A percentile compares a stretch with the other conserved stretches of the same genome.
phyloP scores from a whole-genome alignment of 1,140 invertebrate species.

The Aphelenchoides fujianensis region DNA sequence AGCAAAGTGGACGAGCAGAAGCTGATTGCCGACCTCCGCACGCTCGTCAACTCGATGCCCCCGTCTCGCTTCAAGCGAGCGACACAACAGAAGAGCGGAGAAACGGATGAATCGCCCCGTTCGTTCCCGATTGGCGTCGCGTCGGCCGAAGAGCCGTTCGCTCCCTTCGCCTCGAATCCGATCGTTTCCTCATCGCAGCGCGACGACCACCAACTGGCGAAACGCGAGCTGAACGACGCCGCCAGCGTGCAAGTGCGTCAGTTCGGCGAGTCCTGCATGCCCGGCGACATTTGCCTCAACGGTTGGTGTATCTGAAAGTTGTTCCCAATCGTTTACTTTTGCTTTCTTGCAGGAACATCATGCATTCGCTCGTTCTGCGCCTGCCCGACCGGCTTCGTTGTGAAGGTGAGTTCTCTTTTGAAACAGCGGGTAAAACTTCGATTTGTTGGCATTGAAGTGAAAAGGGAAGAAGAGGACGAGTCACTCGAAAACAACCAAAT shows the following conservation, averaged over 20 bases:
- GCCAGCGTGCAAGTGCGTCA: neutral
- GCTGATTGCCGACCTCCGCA: neutral
- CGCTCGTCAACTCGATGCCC: no score
- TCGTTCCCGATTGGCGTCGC: neutral
- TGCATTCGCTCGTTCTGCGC: constrained; percentile 31
- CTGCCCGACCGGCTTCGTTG: constrained; percentile 27
- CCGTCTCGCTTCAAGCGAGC: no score
- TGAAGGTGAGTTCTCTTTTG: constrained; percentile 22
- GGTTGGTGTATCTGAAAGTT: no score
- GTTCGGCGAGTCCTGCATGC: constrained; percentile 27
- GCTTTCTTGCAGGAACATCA: constrained; percentile 39
- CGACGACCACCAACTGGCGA: neutral
- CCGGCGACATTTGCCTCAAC: constrained; percentile 38
- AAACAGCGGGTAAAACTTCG: neutral
- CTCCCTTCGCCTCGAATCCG: neutral
- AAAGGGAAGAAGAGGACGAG: no score
- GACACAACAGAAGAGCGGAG: no score
- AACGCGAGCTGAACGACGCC: neutral
- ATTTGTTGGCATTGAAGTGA: neutral
- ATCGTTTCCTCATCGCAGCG: no score
- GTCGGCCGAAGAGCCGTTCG: neutral
- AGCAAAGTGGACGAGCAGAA: neutral
- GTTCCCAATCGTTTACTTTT: neutral
- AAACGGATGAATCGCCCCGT: no score
- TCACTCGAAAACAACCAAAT: neutral